Conservation (phyloP, 2,113 vertebrate species). For the Probosciger aterrimus region DNA sequence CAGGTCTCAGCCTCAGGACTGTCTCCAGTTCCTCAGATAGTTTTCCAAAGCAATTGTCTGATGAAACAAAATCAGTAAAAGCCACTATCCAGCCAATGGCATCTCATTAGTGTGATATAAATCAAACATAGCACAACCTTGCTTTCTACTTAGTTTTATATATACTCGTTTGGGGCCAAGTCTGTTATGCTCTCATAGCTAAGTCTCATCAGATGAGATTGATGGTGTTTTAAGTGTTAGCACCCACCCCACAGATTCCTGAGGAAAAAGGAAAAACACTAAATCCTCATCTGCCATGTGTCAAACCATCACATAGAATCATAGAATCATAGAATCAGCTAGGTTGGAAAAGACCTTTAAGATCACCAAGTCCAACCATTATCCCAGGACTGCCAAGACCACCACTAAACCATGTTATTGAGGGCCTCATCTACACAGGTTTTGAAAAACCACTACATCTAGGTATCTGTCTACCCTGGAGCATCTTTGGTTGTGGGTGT, state of each 20-base stretch:
- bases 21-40: not conserved
- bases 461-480: not conserved
- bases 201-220: not conserved
- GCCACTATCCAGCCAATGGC: not conserved
- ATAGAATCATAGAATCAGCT: too few relatives aligned
- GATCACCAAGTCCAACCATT: too few relatives aligned
- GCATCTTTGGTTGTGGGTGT: not conserved
- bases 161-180: not conserved
- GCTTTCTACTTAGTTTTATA: not conserved
- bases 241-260: not conserved
- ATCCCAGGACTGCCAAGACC: too few relatives aligned
- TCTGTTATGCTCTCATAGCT: not conserved
- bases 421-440: too few relatives aligned
- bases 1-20: not conserved
- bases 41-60: not conserved
- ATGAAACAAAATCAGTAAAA: not conserved
- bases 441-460: too few relatives aligned
- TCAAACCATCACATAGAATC: not conserved
- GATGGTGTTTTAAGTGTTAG: not conserved
- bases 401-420: too few relatives aligned
- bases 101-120: not conserved
- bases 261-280: not conserved
- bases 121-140: not conserved
- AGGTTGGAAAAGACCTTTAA: too few relatives aligned
- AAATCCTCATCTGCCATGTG: not conserved